phyloP scores from a whole-genome alignment of 2,797 vertebrate genomes.

The Acomys russatus region DNA sequence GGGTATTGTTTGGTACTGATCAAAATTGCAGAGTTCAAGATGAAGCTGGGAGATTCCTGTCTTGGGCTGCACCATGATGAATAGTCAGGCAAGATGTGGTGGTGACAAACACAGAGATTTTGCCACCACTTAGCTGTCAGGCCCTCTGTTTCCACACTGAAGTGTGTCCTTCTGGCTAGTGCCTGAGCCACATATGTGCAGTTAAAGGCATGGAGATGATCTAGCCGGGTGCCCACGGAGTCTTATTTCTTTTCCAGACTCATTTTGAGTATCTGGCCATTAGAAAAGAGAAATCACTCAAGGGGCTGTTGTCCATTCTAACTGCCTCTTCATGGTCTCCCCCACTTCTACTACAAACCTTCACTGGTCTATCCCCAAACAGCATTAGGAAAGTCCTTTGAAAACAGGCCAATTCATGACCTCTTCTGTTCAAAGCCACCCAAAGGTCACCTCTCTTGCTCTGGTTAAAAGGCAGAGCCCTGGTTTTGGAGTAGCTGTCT shows the following conservation, averaged over 20 bases:
- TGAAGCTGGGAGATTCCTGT: background rate
- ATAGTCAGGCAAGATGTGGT: background rate
- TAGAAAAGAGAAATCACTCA: background rate
- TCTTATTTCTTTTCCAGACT: background rate
- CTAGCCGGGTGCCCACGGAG: background rate
- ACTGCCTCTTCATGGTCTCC: background rate
- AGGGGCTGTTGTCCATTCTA: background rate
- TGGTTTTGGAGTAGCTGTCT: background rate
- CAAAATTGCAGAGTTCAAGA: slow-evolving; percentile 19
- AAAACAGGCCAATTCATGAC: background rate
- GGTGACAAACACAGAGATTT: background rate
- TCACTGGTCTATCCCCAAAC: background rate
- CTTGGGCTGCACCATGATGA: background rate
- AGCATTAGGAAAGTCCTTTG: background rate
- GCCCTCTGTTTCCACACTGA: background rate
- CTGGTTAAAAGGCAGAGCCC: background rate
- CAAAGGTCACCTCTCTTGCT: background rate
- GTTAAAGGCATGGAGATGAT: background rate
- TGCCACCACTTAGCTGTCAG: background rate
- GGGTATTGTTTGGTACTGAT: slow-evolving; percentile 35
- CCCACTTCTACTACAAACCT: background rate
- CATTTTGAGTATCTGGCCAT: background rate
- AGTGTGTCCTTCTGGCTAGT: background rate
- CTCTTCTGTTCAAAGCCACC: background rate
- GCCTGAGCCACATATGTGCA: background rate